Conservation (phyloP, 2,888 invertebrate species). For the Catocala nupta region DNA sequence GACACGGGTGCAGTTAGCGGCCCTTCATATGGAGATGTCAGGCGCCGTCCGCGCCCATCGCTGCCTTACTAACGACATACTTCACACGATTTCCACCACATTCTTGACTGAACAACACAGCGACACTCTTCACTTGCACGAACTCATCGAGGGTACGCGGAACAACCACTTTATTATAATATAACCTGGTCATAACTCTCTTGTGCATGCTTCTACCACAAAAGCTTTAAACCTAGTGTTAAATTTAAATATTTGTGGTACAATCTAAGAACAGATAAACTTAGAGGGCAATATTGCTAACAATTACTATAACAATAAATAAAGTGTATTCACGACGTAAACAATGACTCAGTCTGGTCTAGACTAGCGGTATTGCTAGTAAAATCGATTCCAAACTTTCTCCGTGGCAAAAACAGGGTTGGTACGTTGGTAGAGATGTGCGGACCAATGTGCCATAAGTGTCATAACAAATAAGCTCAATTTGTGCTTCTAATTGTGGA, state of each 20-base stretch:
- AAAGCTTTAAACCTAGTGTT: conserved; percentile 24
- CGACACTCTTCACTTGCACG: conserved; percentile 43
- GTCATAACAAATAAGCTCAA: conserved; percentile 47
- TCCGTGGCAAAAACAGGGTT: conserved; percentile 60
- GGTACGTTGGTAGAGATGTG: conserved; percentile 30
- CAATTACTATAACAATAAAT: conserved; percentile 50
- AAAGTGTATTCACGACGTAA: conserved; percentile 44
- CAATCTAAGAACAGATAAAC: conserved; percentile 41
- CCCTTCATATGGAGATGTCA: conserved; percentile 75
- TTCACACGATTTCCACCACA: conserved; percentile 69
- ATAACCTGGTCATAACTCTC: conserved; percentile 28
- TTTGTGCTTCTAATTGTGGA: conserved; percentile 5
- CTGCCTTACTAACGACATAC: conserved; percentile 60
- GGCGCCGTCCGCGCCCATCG: conserved; percentile 41
- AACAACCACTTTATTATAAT: conserved; percentile 32
- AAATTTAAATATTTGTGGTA: conserved; percentile 36
- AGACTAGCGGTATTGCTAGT: conserved; percentile 45
- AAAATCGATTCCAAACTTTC: conserved; percentile 65
- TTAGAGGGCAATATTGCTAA: conserved; percentile 36
- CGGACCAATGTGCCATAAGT: conserved; percentile 26
- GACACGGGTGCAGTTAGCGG: conserved; percentile 75
- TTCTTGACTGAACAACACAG: conserved; percentile 58
- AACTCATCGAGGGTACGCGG: conserved; percentile 33
- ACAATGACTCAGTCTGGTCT: conserved; percentile 60
- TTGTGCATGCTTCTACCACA: conserved; percentile 19